phyloP scores from a whole-genome alignment of 64 coral and sea anemone genomes.

The Montipora sp. region DNA sequence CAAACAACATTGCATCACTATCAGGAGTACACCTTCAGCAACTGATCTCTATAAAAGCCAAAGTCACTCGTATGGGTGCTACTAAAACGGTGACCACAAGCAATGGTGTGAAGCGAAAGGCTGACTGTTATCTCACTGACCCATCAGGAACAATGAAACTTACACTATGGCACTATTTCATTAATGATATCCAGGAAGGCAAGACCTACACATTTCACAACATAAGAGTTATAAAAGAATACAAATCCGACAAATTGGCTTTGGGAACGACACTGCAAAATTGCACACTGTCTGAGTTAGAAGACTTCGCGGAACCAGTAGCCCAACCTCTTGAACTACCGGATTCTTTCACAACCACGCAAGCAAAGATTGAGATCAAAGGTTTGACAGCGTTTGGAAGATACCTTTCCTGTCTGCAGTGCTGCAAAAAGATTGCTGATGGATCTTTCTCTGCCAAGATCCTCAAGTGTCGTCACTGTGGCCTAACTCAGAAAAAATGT shows the following conservation, averaged over 20 bases:
- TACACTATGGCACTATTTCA: slow-evolving; percentile 52
- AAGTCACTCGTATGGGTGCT: slow-evolving; percentile 25
- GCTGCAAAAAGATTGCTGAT: slow-evolving; percentile 52
- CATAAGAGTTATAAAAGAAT: slow-evolving; percentile 64
- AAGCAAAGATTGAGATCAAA: slow-evolving; percentile 26
- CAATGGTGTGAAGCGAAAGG: slow-evolving; percentile 43
- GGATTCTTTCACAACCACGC: slow-evolving; percentile 40
- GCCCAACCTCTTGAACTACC: slow-evolving; percentile 43
- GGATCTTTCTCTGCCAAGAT: slow-evolving; percentile 51
- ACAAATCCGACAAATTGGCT: slow-evolving; percentile 50
- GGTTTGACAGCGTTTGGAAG: slow-evolving; percentile 29
- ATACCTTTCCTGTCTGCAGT: slow-evolving; percentile 37
- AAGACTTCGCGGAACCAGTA: slow-evolving; percentile 38
- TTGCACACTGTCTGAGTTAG: slow-evolving; percentile 19
- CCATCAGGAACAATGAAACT: slow-evolving; percentile 60
- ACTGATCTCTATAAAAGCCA: slow-evolving; percentile 61
- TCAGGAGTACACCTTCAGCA: slow-evolving; percentile 60
- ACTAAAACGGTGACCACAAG: slow-evolving; percentile 46
- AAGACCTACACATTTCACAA: slow-evolving; percentile 61
- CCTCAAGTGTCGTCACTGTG: slow-evolving; percentile 48
- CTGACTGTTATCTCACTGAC: slow-evolving; percentile 64
- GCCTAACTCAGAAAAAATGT: slow-evolving; percentile 40
- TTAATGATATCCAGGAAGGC: slow-evolving; percentile 51
- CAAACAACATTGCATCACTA: slow-evolving; percentile 51
- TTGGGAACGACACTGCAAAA: slow-evolving; percentile 53